These are phyloP conservation scores for Rhinella marina DNA, from an alignment of 2,797 vertebrate genomes.

Conservation along the genomic window DNA sequence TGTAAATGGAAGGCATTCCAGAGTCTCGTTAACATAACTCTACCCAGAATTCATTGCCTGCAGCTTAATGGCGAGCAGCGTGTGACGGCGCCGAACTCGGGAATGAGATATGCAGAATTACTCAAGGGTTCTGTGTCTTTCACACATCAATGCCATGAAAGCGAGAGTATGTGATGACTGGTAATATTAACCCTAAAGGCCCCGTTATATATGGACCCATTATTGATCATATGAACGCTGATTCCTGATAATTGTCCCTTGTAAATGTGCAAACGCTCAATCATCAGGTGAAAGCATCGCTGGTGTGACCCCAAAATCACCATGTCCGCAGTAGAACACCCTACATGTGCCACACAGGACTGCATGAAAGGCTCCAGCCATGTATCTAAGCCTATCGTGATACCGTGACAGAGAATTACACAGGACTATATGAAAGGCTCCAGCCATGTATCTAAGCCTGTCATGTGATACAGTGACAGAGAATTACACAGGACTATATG, in stretches of 20 bases:
- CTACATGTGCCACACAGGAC: too few species aligned
- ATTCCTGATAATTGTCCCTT: too few species aligned
- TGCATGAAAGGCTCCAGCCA: too few species aligned
- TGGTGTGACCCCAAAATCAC: too few species aligned
- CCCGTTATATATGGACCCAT: too few species aligned
- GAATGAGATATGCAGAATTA: conserved; percentile 16
- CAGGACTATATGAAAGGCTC: too few species aligned
- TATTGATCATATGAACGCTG: too few species aligned
- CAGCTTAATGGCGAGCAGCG: conserved; percentile 27
- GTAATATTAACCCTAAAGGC: neutral
- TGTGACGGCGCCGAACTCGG: neutral
- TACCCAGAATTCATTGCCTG: conserved; percentile 20
- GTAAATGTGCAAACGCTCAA: too few species aligned
- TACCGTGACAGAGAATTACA: too few species aligned
- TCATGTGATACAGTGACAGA: neutral
- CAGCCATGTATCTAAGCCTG: neutral
- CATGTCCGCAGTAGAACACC: too few species aligned
- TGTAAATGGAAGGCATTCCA: conserved; percentile 6
- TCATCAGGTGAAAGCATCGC: too few species aligned
- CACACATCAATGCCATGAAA: conserved; percentile 33
- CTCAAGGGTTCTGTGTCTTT: conserved; percentile 32
- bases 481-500: too few species aligned
- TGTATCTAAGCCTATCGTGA: neutral
- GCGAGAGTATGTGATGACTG: neutral
- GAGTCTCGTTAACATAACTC: conserved; percentile 4